Percentiles rank a stretch among this genome's conserved stretches.
phyloP scores from a whole-genome alignment of 2,113 vertebrate species.

The Acinonyx jubatus region DNA sequence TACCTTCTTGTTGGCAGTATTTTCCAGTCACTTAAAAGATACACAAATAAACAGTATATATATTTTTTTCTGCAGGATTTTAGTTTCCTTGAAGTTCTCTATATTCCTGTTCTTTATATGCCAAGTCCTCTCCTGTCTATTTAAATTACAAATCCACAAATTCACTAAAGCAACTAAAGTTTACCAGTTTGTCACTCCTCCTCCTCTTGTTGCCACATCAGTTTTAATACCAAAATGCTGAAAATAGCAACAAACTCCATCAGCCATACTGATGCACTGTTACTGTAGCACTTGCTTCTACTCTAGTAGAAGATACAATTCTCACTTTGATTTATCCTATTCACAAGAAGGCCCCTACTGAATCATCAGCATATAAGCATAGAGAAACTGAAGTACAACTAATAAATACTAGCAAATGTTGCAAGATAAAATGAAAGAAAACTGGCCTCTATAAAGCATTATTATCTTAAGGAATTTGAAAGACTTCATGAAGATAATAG shows the following conservation, averaged over 20 bases:
- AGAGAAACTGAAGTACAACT: not conserved
- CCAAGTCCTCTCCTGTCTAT: not conserved
- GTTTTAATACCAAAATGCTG: slow-evolving; percentile 30
- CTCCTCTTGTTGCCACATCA: slow-evolving; percentile 36
- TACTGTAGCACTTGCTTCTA: not conserved
- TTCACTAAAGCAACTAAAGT: not conserved
- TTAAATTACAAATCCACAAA: slow-evolving; percentile 1
- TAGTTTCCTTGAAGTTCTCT: not conserved
- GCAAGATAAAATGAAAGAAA: slow-evolving; percentile 3
- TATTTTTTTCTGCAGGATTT: not conserved
- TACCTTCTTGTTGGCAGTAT: not conserved
- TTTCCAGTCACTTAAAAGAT: not conserved
- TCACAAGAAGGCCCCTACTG: not conserved
- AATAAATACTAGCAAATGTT: not conserved
- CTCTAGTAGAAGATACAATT: not conserved
- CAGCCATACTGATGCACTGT: not conserved
- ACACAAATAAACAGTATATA: not conserved
- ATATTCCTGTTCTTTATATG: not conserved
- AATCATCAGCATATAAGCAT: not conserved
- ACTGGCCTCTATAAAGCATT: not conserved
- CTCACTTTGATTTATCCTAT: not conserved
- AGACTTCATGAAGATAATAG: not conserved
- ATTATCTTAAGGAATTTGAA: slow-evolving; percentile 3
- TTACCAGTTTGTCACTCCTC: not conserved
- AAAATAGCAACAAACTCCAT: slow-evolving; percentile 52